These are phyloP conservation scores for Rhea americana DNA, from an alignment of 2,113 vertebrate species.

Conservation along the genomic window DNA sequence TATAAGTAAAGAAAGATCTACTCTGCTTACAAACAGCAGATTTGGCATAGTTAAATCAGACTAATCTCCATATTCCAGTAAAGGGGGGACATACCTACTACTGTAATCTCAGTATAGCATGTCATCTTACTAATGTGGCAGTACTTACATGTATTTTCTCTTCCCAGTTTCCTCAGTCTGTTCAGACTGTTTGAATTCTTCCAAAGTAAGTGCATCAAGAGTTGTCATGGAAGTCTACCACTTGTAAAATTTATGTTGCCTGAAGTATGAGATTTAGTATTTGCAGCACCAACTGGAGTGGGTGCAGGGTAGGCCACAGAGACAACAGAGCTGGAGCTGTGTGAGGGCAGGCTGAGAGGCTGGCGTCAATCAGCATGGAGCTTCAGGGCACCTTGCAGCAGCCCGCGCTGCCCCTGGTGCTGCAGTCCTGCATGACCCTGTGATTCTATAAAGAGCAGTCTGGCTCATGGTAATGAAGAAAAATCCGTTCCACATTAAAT, in stretches of 20 bases:
- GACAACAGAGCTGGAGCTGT: background rate
- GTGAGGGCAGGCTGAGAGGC: background rate
- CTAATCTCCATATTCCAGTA: background rate
- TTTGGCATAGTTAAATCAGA: background rate
- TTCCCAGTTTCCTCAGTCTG: background rate
- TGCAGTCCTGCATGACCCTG: background rate
- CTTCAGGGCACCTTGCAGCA: too few relatives aligned
- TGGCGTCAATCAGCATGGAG: too few relatives aligned
- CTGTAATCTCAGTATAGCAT: background rate
- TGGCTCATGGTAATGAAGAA: background rate
- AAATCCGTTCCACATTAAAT: background rate
- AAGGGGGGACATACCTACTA: background rate
- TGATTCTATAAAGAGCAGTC: background rate
- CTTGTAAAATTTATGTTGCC: background rate
- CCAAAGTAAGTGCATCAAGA: background rate
- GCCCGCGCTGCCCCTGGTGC: rapidly evolving
- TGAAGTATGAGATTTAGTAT: background rate
- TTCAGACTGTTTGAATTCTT: background rate
- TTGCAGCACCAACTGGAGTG: background rate
- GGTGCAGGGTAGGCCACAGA: too few relatives aligned
- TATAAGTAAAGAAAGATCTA: background rate
- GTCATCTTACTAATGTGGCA: background rate
- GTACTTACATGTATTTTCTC: background rate
- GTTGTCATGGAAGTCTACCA: background rate
- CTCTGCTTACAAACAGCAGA: background rate